Evolutionary conservation across 2,888 invertebrate genomes (phyloP), one percentile per base, ranked within the genome.

Genomic region (Cecidostiba fungosa): DNA sequence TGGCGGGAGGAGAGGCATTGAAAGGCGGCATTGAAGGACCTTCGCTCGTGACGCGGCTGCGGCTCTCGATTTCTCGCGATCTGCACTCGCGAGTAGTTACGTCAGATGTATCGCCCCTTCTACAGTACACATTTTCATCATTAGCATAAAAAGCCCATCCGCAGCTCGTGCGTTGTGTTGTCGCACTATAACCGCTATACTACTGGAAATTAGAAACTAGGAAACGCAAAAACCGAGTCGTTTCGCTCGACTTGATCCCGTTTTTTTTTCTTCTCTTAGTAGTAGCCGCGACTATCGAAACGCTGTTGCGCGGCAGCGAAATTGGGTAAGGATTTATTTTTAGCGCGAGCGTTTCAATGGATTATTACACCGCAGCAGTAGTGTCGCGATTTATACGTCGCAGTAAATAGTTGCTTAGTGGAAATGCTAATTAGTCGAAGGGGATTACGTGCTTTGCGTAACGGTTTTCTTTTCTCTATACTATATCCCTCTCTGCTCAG

Each of bases 11-110:
- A 62, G 72, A 85, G 85, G 50, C 85, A 85, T 81, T 85, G 85
- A 85, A 77, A 85, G 81, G 47, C 78, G 85, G 82, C 85, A 85
- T 82, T 85, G 82, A 82, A 78, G 85, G 82, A 85, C 85, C 85
- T 85, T 85, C 85, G 82, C 29, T 85, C 85, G 81, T 85, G 76
- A 80, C 77, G 85, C 72, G 32, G 23, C 43, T 43, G 43, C 26
- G n/a, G 36, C 59, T 84, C 80, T 82, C 82, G 85, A 82, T 82
- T 82, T 85, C 81, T 80, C 84, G 70, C 78, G 77, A 69, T 82
- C 77, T 83, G 23, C 54, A 8, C 43, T 19, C 36, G 19, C 19
- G 1, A 6, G 66, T 73, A n/a, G 26, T 73, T 83, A 77, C 83
- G 83, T 83, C 83, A 83, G 77, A 26, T 8, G 5, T n/a, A n/a